phyloP scores from a whole-genome alignment of 2,888 invertebrate genomes.

The Ophion ellenae region DNA sequence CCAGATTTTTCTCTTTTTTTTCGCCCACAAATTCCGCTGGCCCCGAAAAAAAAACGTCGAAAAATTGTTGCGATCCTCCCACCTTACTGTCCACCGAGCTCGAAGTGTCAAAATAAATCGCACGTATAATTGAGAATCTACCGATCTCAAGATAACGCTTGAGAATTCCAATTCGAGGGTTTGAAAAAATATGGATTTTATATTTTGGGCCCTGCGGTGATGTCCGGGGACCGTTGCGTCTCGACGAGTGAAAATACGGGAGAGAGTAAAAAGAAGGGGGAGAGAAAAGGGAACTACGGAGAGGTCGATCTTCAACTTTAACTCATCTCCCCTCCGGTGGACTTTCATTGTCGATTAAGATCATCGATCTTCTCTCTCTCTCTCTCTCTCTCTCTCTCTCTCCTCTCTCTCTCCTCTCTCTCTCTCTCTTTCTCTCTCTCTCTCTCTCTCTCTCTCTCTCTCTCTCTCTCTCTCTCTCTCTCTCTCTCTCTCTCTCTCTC shows the following conservation, averaged over 20 bases:
- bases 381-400: no score
- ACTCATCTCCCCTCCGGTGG: conserved; percentile 47
- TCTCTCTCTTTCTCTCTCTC: no score
- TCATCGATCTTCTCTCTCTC: conserved; percentile 50
- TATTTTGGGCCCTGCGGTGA: not conserved
- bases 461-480: no score
- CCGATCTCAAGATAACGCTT: not conserved
- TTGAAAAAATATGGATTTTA: not conserved
- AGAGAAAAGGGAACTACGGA: conserved; percentile 33
- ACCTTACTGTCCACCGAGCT: not conserved
- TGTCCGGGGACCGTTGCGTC: not conserved
- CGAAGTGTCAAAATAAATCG: not conserved
- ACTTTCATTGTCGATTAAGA: conserved; percentile 63
- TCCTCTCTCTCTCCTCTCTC: no score
- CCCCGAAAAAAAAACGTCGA: no score
- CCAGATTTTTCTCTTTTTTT: no score
- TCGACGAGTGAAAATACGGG: not conserved
- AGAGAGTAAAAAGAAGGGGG: conserved; percentile 9
- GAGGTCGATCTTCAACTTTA: conserved; percentile 44
- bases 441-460: no score
- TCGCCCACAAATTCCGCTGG: no score
- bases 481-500: no score
- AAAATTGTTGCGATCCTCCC: no score
- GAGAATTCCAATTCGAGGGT: not conserved
- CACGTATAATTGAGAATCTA: not conserved